Base-by-base conservation (phyloP, 2,113 vertebrate species). In the Podarcis muralis region DNA sequence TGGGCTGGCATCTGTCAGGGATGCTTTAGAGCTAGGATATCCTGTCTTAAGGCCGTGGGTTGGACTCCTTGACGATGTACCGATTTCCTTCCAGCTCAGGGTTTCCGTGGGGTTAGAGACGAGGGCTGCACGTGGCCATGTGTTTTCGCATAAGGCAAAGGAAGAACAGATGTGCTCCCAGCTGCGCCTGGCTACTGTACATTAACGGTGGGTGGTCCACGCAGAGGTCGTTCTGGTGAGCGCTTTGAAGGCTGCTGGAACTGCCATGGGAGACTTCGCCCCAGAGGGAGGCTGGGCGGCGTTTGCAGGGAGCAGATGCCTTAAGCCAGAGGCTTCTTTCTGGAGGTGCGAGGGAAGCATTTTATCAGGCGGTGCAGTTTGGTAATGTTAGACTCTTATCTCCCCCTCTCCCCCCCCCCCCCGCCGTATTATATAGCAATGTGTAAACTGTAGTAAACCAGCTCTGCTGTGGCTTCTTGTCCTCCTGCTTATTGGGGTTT, bases 161-260 rank as follows among this genome's bases (percentile, higher is more conserved):
- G 48, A 74, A 87, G 85, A 90, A 77, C 89, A 90, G 89, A 90
- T 90, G 89, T 72, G 80, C 80, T 79, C 72, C 85, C 89, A 90
- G 89, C 80, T 89, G 83, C 9, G 82, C 76, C 75, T 79, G 88
- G 89, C 89, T 90, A 87, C 89, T 79, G 89, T 90, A 87, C 37
- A 59, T 13, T 90, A 65, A 83, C 35, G 74, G 85, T 90, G 89
- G 83, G 89, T 90, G 89, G 89, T 90, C 89, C 65, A 16, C n/a
- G 5, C 37, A 69, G 43, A 90, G 62, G 74, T 43, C 65, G 43
- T 79, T 83, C 43, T 62, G 65, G 48, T 40, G 85, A 77, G 48
- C 6, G 27, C 48, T 84, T 88, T 84, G 81, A 88, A 88, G 40
- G 87, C 81, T 15, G 74, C 83, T 65, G 80, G 85, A 87, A 15